Conservation (phyloP, 2,797 vertebrate genomes). For the Macrochelys suwanniensis region DNA sequence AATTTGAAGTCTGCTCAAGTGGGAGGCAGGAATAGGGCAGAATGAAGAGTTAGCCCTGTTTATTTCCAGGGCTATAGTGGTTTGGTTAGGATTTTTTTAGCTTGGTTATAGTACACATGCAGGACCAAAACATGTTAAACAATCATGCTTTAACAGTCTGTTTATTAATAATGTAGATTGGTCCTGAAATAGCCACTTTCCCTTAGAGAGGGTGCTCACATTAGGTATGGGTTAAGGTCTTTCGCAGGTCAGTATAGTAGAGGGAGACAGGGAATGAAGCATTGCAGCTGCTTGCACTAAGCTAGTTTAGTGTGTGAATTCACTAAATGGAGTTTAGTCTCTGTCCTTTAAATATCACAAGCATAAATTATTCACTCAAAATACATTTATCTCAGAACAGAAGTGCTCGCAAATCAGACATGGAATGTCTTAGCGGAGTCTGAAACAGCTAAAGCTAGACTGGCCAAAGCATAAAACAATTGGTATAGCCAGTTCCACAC, state of each 20-base stretch:
- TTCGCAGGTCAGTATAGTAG: constrained; percentile 19
- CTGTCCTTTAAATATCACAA: constrained; percentile 66
- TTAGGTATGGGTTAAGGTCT: constrained; percentile 5
- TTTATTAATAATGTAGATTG: constrained; percentile 5
- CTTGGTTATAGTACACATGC: background rate
- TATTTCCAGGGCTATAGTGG: background rate
- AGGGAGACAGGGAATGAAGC: background rate
- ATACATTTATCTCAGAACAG: constrained; percentile 53
- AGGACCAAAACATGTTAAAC: constrained; percentile 13
- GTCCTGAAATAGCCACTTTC: background rate
- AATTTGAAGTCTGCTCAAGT: constrained; percentile 50
- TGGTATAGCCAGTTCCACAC: background rate
- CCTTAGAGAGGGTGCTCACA: background rate
- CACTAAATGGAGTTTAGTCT: constrained; percentile 53
- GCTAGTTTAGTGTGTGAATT: constrained; percentile 13
- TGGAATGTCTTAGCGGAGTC: constrained; percentile 14
- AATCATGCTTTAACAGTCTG: background rate
- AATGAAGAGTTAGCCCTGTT: background rate
- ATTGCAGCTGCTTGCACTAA: constrained; percentile 25
- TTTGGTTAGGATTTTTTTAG: background rate
- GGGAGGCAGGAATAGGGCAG: constrained; percentile 29
- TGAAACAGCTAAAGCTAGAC: constrained; percentile 25
- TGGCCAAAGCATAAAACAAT: constrained; percentile 39
- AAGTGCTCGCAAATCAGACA: constrained; percentile 45
- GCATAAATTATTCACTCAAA: constrained; percentile 76